Percentiles rank a stretch among this genome's conserved stretches.
Conservation (phyloP, 2,797 vertebrate species). For the Acanthornis magna region DNA sequence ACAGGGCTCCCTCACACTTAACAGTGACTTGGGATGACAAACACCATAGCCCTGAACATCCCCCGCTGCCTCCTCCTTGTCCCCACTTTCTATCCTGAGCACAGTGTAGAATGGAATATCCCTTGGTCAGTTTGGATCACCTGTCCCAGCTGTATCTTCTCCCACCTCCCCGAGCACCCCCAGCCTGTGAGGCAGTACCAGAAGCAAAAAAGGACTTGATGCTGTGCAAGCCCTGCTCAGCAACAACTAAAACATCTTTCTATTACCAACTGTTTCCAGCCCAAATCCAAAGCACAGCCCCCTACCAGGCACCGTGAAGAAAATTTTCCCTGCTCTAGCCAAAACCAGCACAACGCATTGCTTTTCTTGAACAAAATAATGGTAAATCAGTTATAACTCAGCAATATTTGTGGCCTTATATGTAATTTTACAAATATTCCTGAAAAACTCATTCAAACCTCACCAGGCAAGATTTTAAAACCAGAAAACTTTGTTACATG, state of each 20-base stretch:
- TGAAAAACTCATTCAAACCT: background rate
- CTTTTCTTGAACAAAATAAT: background rate
- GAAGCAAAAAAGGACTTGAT: background rate
- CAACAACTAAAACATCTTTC: background rate
- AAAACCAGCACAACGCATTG: background rate
- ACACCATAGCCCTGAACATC: accelerated
- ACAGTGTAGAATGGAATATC: too few species aligned
- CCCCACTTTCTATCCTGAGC: too few species aligned
- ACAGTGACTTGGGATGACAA: background rate
- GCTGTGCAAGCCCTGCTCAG: background rate
- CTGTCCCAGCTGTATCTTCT: background rate
- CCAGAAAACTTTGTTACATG: background rate
- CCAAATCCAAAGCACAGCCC: background rate
- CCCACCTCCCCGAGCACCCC: background rate
- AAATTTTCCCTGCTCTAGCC: background rate
- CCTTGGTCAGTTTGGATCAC: background rate
- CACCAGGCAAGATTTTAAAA: background rate
- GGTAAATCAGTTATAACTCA: background rate
- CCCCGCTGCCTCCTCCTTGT: background rate
- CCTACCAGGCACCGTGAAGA: background rate
- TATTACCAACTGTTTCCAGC: background rate
- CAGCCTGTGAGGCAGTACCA: background rate
- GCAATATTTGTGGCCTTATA: background rate
- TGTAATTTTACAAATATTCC: background rate
- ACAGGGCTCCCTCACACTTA: too few species aligned